phyloP scores from a whole-genome alignment of 2,888 invertebrate species.

The Dysmachus trigonus region DNA sequence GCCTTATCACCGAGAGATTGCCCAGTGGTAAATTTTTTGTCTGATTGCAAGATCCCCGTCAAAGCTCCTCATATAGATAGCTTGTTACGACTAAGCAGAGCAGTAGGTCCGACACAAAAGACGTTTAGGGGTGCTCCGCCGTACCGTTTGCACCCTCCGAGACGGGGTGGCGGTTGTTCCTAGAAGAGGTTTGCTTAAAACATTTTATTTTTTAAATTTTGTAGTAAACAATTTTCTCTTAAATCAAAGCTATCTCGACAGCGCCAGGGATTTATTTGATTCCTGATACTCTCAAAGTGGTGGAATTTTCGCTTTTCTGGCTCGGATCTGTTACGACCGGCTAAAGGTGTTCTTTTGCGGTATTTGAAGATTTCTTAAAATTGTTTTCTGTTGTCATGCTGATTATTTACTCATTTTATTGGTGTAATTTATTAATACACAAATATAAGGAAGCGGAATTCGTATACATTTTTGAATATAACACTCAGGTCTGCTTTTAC shows the following conservation, averaged over 20 bases:
- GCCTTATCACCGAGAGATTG: neutral
- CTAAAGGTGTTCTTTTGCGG: neutral
- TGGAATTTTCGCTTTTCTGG: neutral
- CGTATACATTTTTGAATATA: no score
- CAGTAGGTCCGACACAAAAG: neutral
- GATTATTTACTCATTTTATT: neutral
- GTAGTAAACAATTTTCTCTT: conserved; percentile 37
- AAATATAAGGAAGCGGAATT: neutral
- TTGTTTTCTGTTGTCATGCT: neutral
- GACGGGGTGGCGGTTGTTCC: neutral
- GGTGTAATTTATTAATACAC: neutral
- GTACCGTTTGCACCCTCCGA: neutral
- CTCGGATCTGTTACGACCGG: neutral
- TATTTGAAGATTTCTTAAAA: neutral
- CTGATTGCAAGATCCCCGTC: neutral
- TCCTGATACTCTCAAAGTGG: neutral
- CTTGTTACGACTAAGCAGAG: neutral
- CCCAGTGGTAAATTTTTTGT: neutral
- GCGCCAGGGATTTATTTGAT: neutral
- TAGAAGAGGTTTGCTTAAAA: neutral
- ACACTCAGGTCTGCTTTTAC: no score
- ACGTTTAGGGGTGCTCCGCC: neutral
- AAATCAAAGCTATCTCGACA: conserved; percentile 37
- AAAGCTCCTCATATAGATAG: neutral
- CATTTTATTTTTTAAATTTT: neutral